Conservation (phyloP, 2,888 invertebrate species). For the Noctua comes region DNA sequence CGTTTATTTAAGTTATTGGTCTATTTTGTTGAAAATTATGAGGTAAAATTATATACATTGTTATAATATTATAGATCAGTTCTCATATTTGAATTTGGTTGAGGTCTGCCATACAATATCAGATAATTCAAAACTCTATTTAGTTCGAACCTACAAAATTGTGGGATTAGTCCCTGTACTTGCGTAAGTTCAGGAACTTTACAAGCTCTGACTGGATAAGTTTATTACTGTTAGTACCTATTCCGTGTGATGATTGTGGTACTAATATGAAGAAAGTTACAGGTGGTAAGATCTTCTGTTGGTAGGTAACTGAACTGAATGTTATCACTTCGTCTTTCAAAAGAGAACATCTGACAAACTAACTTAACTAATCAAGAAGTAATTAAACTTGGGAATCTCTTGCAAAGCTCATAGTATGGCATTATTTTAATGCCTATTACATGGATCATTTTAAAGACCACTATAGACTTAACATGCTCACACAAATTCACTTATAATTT, state of each 20-base stretch:
- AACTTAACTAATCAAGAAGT: neutral
- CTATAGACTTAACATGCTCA: neutral
- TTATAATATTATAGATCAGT: neutral
- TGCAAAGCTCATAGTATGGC: neutral
- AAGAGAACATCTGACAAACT: neutral
- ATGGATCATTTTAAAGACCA: neutral
- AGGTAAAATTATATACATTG: neutral
- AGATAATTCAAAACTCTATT: neutral
- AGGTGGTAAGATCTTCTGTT: neutral
- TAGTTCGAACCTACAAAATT: neutral
- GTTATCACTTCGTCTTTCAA: neutral
- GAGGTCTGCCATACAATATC: neutral
- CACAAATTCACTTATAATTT: conserved; percentile 24
- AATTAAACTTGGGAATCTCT: conserved; percentile 2
- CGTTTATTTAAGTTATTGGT: neutral
- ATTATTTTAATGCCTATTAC: neutral
- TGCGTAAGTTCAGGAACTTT: neutral
- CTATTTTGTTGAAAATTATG: neutral
- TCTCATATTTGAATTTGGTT: neutral
- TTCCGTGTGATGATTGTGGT: neutral
- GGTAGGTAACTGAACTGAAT: neutral
- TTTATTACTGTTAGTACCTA: conserved; percentile 3
- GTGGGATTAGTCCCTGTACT: neutral
- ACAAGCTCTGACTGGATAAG: neutral
- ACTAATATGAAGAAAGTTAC: neutral